Evolutionary conservation across 2,888 invertebrate species (phyloP).

Genomic region (Standfussiana lucernea): DNA sequence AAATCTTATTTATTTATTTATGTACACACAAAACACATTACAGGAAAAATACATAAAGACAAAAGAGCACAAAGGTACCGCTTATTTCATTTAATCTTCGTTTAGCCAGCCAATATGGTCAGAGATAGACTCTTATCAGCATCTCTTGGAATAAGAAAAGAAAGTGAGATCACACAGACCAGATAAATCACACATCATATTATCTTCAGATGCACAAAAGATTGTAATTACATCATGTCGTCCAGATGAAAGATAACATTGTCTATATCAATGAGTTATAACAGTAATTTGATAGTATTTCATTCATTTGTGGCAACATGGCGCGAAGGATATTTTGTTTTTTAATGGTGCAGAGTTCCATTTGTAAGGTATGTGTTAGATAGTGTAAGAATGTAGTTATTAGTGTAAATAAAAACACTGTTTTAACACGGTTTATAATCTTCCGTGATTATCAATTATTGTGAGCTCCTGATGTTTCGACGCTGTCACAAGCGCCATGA

Average conservation of each 20-base stretch:
- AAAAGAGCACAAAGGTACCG: no score
- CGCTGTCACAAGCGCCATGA: no score
- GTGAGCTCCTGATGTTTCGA: no score
- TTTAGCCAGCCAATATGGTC: neutral
- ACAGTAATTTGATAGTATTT: slow-evolving; percentile 15
- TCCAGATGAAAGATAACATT: slow-evolving; percentile 38
- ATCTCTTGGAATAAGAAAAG: neutral
- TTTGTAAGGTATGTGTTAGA: slow-evolving; percentile 49
- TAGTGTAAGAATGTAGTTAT: neutral
- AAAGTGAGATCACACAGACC: neutral
- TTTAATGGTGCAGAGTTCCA: slow-evolving; percentile 29
- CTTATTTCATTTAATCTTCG: no score
- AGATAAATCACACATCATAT: slow-evolving; percentile 59
- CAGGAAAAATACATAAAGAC: no score
- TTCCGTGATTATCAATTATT: no score
- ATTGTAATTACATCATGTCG: slow-evolving; percentile 22
- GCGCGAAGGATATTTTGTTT: slow-evolving; percentile 20
- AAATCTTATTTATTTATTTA: no score
- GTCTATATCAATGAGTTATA: slow-evolving; percentile 49
- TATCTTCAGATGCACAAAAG: slow-evolving; percentile 30
- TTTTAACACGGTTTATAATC: no score
- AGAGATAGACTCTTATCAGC: neutral
- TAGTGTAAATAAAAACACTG: no score
- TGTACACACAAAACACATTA: no score
- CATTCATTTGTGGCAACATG: slow-evolving; percentile 42